Evolutionary conservation across 2,888 invertebrate species (phyloP).

Genomic region (Coelinius sp.): DNA sequence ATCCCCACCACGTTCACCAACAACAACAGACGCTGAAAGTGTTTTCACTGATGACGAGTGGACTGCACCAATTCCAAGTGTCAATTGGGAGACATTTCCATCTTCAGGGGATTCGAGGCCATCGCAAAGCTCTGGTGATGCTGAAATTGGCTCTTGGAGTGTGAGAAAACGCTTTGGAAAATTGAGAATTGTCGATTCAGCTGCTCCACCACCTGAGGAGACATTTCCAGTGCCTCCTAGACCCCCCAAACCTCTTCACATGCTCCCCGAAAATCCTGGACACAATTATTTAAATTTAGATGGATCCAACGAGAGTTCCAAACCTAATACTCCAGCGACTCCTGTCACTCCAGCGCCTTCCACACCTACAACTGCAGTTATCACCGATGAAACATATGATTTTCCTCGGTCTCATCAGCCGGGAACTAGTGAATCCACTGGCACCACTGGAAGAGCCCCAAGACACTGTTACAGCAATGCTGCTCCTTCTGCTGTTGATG

Average conservation of each 20-base stretch:
- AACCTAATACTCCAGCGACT: slow-evolving; percentile 66
- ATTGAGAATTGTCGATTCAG: slow-evolving; percentile 65
- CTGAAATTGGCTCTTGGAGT: slow-evolving; percentile 74
- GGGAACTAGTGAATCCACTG: slow-evolving; percentile 55
- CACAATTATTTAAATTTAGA: slow-evolving; percentile 73
- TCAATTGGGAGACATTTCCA: slow-evolving; percentile 73
- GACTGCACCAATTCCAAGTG: slow-evolving; percentile 72
- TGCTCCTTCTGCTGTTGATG: slow-evolving; percentile 73
- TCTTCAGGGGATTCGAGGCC: slow-evolving; percentile 70
- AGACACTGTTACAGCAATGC: slow-evolving; percentile 77
- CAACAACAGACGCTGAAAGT: slow-evolving; percentile 79
- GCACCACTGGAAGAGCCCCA: slow-evolving; percentile 57
- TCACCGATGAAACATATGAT: slow-evolving; percentile 77
- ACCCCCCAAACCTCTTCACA: slow-evolving; percentile 82
- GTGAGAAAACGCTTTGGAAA: slow-evolving; percentile 76
- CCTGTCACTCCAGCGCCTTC: slow-evolving; percentile 64
- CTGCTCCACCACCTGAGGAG: slow-evolving; percentile 57
- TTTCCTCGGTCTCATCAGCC: slow-evolving; percentile 79
- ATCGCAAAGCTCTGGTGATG: slow-evolving; percentile 75
- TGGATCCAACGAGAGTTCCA: slow-evolving; percentile 65
- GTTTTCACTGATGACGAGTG: slow-evolving; percentile 81
- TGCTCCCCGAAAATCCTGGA: slow-evolving; percentile 69
- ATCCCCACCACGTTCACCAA: slow-evolving; percentile 74
- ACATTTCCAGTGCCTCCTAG: slow-evolving; percentile 78
- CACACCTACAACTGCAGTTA: slow-evolving; percentile 58